phyloP scores from a whole-genome alignment of 2,888 invertebrate genomes.

The Pachydiplax longipennis region DNA sequence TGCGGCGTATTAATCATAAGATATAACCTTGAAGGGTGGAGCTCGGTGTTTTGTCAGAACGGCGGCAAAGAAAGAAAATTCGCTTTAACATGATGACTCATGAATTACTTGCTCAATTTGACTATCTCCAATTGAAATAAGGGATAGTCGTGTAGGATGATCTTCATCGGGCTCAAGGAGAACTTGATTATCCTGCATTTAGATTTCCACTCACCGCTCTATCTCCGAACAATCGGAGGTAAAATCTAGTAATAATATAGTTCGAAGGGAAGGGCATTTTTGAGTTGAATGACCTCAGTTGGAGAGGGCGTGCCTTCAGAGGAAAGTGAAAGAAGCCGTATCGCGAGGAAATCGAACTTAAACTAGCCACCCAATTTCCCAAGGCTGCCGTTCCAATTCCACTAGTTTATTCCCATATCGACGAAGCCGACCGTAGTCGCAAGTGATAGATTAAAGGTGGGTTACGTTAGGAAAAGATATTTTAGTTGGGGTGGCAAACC shows the following conservation, averaged over 20 bases:
- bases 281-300: not conserved
- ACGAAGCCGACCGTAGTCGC: not conserved
- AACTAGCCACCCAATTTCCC: slow-evolving; percentile 6
- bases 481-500: no score
- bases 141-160: not conserved
- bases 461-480: no score
- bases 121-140: not conserved
- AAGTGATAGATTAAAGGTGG: no score
- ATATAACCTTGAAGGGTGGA: not conserved
- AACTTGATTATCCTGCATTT: not conserved
- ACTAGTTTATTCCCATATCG: slow-evolving; percentile 15
- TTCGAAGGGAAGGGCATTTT: not conserved
- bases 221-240: not conserved
- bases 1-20: not conserved
- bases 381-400: slow-evolving; percentile 29
- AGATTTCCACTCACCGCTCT: not conserved
- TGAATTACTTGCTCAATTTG: not conserved
- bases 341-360: not conserved
- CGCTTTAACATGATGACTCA: not conserved
- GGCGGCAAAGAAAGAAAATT: not conserved
- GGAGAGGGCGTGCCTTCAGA: slow-evolving; percentile 1
- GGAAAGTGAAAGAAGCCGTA: not conserved
- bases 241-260: not conserved
- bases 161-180: slow-evolving; percentile 16
- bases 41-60: not conserved